These are phyloP conservation scores for Acrossocheilus fasciatus DNA, from an alignment of 2,797 vertebrate species.

Conservation along the genomic window DNA sequence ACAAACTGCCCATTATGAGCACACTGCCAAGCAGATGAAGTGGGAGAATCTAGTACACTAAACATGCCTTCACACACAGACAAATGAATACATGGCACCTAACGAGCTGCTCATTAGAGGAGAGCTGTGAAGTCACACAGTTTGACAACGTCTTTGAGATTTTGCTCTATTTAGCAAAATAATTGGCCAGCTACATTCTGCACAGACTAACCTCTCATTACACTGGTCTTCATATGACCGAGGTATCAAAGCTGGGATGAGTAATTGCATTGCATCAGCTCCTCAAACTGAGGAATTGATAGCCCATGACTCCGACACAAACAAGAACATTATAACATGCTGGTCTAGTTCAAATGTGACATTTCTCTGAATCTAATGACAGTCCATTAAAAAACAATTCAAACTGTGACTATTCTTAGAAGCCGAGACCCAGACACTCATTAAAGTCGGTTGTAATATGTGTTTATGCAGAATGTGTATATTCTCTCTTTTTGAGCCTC, in stretches of 20 bases:
- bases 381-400: conserved; percentile 9
- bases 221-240: conserved; percentile 9
- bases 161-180: conserved; percentile 30
- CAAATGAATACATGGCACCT: conserved; percentile 31
- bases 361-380: conserved; percentile 32
- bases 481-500: background rate
- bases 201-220: conserved; percentile 35
- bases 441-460: background rate
- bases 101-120: conserved; percentile 57
- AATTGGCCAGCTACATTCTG: conserved; percentile 32
- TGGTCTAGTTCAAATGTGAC: conserved; percentile 10
- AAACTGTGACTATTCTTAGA: conserved; percentile 28
- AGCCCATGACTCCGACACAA: conserved; percentile 13
- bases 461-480: background rate
- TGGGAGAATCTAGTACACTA: conserved; percentile 47
- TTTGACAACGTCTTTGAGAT: conserved; percentile 45
- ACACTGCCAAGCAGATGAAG: conserved; percentile 48
- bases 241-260: conserved; percentile 2
- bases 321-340: conserved; percentile 12
- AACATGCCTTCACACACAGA: conserved; percentile 40
- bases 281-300: conserved; percentile 30
- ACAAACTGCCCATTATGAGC: conserved; percentile 58
- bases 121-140: conserved; percentile 13
- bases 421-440: background rate
- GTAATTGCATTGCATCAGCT: conserved; percentile 5